Evolutionary conservation across 2,797 vertebrate species (phyloP), one percentile per base, ranked within the genome.

Genomic region (Podargus strigoides): DNA sequence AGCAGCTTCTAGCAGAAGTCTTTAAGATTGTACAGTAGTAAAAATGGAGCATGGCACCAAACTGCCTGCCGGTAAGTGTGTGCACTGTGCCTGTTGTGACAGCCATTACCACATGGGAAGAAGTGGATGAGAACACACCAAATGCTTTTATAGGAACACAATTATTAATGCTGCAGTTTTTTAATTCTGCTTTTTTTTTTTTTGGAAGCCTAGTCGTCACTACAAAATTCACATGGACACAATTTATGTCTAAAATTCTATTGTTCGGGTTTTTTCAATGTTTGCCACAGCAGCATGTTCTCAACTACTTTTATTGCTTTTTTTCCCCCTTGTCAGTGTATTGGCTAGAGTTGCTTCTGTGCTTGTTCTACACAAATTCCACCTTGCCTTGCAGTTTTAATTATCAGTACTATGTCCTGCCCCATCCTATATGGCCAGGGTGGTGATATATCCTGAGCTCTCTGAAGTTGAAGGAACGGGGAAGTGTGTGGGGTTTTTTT

Each of bases 51-150:
- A 22, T 3, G 3, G 37, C 36, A 11, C 16, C 1, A 12, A 8
- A 7, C 16, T 1, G 27, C 20, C 13, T 53, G 46, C n/a, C 16
- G 44, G 17, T 1, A 11, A 41, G 41, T 15, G 15, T 4, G 6
- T 6, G 13, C 12, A 3, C 26, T 30, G 49, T 14, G 62, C 34
- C 67, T 46, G 49, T 7, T 26, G 23, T 4, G 10, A 18, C 14
- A 28, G 66, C 52, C 10, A 0, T 4, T 21, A 5, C 44, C 18
- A 2, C 7, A 4, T 18, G n/a, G 39, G 20, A 44, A 42, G 49
- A 16, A 36, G 32, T 19, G 27, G 16, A 32, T 0, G 0, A 44
- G 23, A 26, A 21, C 9, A 9, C 20, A 16, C 5, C 11, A 36
- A 14, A 12, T 34, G 16, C 30, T 53, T 49, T 62, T 6, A 36